Conservation (phyloP, 2,113 vertebrate genomes). For the Aegotheles bennettii region DNA sequence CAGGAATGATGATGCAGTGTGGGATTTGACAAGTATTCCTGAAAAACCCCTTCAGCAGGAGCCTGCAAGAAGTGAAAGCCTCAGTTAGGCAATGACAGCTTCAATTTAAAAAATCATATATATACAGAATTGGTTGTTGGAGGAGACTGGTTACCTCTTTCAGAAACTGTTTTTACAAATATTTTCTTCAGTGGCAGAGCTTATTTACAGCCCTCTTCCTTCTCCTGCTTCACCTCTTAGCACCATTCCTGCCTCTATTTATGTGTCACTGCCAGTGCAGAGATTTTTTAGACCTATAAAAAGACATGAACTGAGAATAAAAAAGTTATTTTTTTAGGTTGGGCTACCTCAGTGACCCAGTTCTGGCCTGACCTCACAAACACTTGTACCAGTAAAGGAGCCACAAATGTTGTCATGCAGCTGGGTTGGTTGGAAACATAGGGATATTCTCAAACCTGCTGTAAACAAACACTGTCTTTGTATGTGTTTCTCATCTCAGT, state of each 20-base stretch:
- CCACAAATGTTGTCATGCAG: neutral
- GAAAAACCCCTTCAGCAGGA: neutral
- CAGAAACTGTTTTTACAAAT: neutral
- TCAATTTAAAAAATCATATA: neutral
- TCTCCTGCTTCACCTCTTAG: neutral
- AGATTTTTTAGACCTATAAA: neutral
- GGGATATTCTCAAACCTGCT: neutral
- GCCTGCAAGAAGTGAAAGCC: neutral
- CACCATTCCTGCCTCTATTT: accelerated
- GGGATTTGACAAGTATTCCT: neutral
- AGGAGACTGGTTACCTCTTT: too few relatives aligned
- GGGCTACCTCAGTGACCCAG: neutral
- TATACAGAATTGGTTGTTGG: neutral
- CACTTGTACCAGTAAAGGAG: neutral
- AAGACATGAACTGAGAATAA: neutral
- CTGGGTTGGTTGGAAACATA: neutral
- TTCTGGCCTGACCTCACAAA: neutral
- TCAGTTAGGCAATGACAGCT: accelerated
- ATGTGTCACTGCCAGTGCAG: neutral
- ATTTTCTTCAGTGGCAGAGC: neutral
- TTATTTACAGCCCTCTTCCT: neutral
- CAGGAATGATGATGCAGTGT: neutral
- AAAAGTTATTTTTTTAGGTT: accelerated
- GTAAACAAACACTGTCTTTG: neutral
- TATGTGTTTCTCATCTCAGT: accelerated